Evolutionary conservation across 1,140 invertebrate genomes (phyloP).

Genomic region (Drosophila quadrilineata): DNA sequence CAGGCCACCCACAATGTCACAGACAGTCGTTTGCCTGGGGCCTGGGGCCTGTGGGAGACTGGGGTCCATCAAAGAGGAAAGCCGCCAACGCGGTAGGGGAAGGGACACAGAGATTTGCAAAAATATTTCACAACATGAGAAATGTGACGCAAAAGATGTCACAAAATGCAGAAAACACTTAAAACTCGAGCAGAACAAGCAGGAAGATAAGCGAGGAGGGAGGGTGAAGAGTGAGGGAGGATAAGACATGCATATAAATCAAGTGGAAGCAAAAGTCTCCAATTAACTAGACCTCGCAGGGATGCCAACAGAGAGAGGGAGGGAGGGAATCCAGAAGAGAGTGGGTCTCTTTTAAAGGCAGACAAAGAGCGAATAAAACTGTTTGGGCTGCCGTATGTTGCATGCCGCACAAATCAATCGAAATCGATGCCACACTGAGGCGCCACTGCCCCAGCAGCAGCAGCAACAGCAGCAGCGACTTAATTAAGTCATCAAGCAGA

Average conservation of each 20-base stretch:
- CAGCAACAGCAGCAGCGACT: too few relatives aligned
- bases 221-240: background rate
- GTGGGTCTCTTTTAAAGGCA: too few relatives aligned
- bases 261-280: constrained; percentile 7
- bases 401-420: constrained; percentile 69
- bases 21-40: too few relatives aligned
- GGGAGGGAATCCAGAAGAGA: too few relatives aligned
- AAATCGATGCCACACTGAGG: constrained; percentile 45
- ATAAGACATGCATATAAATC: constrained; percentile 26
- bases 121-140: constrained; percentile 75
- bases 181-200: constrained; percentile 16
- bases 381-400: constrained; percentile 16
- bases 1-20: too few relatives aligned
- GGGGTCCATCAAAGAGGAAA: constrained; percentile 45
- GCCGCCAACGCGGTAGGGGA: constrained; percentile 38
- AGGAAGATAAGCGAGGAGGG: background rate
- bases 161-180: constrained; percentile 70
- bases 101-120: constrained; percentile 68
- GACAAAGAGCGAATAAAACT: too few relatives aligned
- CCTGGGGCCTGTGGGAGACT: too few relatives aligned
- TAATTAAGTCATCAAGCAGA: constrained; percentile 82
- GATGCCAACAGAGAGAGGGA: too few relatives aligned
- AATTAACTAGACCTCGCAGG: constrained; percentile 39
- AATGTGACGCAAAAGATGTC: constrained; percentile 72
- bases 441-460: too few relatives aligned